Evolutionary conservation across 2,888 invertebrate species (phyloP).

Genomic region (Sarcophaga rosellei): DNA sequence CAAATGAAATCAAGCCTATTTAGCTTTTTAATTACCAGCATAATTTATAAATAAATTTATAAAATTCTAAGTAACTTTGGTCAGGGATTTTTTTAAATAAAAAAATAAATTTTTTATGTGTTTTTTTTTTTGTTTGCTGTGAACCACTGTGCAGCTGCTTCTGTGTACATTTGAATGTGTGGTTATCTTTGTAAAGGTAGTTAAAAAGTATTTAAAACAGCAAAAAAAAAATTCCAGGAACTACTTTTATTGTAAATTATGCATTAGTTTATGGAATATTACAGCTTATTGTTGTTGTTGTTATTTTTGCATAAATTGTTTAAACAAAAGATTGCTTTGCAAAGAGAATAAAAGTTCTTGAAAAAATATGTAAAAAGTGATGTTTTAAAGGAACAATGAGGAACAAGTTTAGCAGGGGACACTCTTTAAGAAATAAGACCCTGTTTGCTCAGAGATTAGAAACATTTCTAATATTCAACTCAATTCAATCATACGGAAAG

Average conservation of each 20-base stretch:
- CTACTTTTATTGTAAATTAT: constrained; percentile 51
- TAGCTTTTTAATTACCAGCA: too few species aligned
- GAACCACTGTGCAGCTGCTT: neutral
- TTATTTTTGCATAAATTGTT: constrained; percentile 34
- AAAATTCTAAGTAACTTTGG: too few species aligned
- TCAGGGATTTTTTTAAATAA: neutral
- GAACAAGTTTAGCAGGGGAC: too few species aligned
- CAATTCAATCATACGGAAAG: too few species aligned
- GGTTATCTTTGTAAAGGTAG: neutral
- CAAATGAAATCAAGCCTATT: too few species aligned
- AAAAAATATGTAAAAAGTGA: neutral
- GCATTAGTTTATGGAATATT: constrained; percentile 50
- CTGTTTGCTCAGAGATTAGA: too few species aligned
- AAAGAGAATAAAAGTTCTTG: neutral
- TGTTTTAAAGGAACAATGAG: too few species aligned
- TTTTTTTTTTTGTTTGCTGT: neutral
- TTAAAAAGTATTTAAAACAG: constrained; percentile 14
- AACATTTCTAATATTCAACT: too few species aligned
- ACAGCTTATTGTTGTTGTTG: constrained; percentile 6
- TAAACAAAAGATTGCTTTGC: neutral
- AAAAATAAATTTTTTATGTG: neutral
- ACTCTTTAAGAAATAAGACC: too few species aligned
- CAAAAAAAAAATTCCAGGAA: constrained; percentile 39
- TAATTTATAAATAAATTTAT: too few species aligned
- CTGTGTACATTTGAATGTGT: neutral